These are phyloP conservation scores for Philaethria dido DNA, from an alignment of 2,888 invertebrate genomes.

Conservation along the genomic window DNA sequence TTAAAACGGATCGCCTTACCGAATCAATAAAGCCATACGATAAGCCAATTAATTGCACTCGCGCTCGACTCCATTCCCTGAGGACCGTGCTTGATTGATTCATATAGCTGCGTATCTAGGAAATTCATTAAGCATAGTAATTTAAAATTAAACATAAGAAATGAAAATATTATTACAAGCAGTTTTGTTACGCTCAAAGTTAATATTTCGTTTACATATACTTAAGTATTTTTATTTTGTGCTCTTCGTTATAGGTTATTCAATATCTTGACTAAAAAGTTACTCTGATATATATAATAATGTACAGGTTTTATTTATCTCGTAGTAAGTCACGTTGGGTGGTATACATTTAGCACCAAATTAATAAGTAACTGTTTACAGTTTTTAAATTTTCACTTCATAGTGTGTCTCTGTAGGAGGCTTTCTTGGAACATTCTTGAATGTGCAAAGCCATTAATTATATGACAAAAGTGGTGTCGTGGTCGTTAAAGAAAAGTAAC, in stretches of 20 bases:
- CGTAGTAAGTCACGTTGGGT: slow-evolving; percentile 42
- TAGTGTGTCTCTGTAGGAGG: slow-evolving; percentile 63
- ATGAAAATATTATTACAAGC: slow-evolving; percentile 1
- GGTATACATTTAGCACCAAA: slow-evolving; percentile 39
- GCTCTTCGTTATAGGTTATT: not conserved
- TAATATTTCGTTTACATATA: not conserved
- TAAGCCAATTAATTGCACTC: slow-evolving; percentile 82
- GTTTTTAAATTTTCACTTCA: slow-evolving; percentile 59
- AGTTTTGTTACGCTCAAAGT: not conserved
- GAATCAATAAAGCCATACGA: slow-evolving; percentile 79
- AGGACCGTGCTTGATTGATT: slow-evolving; percentile 58
- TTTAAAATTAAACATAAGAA: slow-evolving; percentile 25
- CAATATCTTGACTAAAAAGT: not conserved
- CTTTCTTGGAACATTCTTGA: slow-evolving; percentile 62
- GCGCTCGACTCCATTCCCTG: slow-evolving; percentile 60
- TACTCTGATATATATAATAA: not conserved
- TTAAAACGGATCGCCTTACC: slow-evolving; percentile 82
- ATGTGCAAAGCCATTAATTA: slow-evolving; percentile 70
- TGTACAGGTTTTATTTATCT: not conserved
- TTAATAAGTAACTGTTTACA: slow-evolving; percentile 53
- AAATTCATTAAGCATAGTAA: slow-evolving; percentile 38
- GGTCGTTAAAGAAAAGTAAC: slow-evolving; percentile 56
- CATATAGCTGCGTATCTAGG: slow-evolving; percentile 40
- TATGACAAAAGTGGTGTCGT: slow-evolving; percentile 59
- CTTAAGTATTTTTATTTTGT: not conserved